These are phyloP conservation scores for Papilio dardanus DNA, from an alignment of 1,140 invertebrate genomes.

Conservation along the genomic window DNA sequence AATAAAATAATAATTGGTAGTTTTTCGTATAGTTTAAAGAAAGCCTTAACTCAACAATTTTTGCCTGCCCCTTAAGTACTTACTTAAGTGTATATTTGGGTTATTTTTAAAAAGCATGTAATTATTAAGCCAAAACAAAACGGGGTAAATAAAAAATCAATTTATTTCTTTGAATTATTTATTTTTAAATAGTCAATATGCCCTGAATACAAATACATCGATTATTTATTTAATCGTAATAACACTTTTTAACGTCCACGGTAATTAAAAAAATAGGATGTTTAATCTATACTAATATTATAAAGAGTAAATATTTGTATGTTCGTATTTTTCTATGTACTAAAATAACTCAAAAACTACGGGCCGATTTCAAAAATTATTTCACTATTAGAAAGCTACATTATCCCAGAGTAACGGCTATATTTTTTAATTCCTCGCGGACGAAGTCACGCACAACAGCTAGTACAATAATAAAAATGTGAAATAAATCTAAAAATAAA, in stretches of 20 bases:
- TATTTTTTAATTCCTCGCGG: too few species aligned
- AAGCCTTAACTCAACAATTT: background rate
- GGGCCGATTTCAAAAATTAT: too few species aligned
- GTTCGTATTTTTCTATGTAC: too few species aligned
- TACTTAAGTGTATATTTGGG: background rate
- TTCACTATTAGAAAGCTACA: too few species aligned
- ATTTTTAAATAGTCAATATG: conserved; percentile 1
- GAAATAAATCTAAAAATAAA: background rate
- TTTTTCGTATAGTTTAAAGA: too few species aligned
- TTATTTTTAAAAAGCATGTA: background rate
- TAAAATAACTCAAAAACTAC: too few species aligned
- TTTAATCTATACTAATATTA: too few species aligned
- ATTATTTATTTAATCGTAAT: background rate
- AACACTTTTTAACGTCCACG: background rate
- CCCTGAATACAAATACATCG: conserved; percentile 1
- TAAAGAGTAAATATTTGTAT: too few species aligned
- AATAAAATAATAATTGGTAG: too few species aligned
- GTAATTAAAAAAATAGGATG: too few species aligned
- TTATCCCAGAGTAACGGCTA: too few species aligned
- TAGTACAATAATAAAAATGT: background rate
- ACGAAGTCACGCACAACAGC: too few species aligned
- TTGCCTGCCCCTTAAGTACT: background rate
- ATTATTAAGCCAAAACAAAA: background rate
- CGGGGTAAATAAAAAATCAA: background rate
- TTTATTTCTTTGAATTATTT: conserved; percentile 5